Base-by-base conservation (phyloP, 2,888 invertebrate genomes). In the Agrochola lychnidis region DNA sequence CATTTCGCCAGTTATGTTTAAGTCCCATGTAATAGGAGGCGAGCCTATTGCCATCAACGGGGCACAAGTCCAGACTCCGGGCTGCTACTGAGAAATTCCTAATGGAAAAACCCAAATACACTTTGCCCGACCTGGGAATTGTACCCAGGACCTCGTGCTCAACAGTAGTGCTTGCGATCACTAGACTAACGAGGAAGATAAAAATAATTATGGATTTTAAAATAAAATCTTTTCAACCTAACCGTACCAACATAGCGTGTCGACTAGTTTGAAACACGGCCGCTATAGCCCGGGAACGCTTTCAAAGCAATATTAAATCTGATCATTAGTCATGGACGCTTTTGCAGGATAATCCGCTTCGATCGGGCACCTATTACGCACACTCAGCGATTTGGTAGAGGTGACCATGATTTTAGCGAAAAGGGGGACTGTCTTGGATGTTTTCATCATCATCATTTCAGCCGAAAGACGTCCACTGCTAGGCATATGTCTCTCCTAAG, bases 241-340 rank as follows among this genome's bases (percentile, higher is more conserved):
- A 70, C 85, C 42, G 61, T 83, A 85, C 85, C 25, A 66, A 61
- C 12, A 45, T 57, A 77, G 74, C 70, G 61, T 69, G 85, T 48
- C 63, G 70, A 78, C 59, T 81, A 83, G 84, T 79, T 86, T 74
- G 67, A 68, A 81, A 74, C 81, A 83, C 76, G 82, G 79, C 36
- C 36, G 59, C 73, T 56, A n/a, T n/a, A 64, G 67, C 64, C 68
- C 64, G 40, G 73, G 74, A 87, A 79, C 79, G 89, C 82, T 84
- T 83, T 88, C 79, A 85, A 87, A 88, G 88, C 89, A 86, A 88
- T 90, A 90, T 91, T 89, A 91, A 92, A 92, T 90, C 89, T 90
- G 89, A 91, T 92, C 93, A 92, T 93, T 92, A 92, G 92, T 92
- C 90, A 92, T 90, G 89, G 86, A 88, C 84, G 91, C 89, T 91